phyloP scores from a whole-genome alignment of 2,797 vertebrate genomes.

The Gobionotothen gibberifrons region DNA sequence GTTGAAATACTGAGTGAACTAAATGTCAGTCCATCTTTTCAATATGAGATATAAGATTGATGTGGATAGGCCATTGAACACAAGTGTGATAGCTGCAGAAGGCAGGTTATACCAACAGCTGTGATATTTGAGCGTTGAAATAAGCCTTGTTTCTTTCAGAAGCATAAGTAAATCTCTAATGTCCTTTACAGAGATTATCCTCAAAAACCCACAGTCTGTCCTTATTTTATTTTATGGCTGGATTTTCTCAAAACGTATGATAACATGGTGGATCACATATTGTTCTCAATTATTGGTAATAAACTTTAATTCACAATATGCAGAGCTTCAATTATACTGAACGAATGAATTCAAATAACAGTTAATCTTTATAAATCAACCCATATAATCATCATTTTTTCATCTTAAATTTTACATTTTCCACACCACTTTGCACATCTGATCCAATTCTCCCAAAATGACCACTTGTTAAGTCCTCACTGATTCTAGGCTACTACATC shows the following conservation, averaged over 20 bases:
- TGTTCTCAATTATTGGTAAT: conserved; percentile 34
- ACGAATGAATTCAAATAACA: conserved; percentile 9
- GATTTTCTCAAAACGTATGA: conserved; percentile 48
- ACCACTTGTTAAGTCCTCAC: conserved; percentile 65
- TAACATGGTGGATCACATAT: conserved; percentile 39
- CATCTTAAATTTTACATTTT: conserved; percentile 53
- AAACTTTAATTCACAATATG: neutral
- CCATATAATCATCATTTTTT: conserved; percentile 15
- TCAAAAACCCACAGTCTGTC: conserved; percentile 62
- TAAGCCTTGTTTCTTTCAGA: conserved; percentile 62
- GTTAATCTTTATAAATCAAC: conserved; percentile 17
- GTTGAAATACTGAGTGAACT: conserved; percentile 76
- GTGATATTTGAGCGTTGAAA: conserved; percentile 80
- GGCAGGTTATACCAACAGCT: conserved; percentile 77
- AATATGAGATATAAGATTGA: conserved; percentile 75
- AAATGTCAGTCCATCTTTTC: conserved; percentile 79
- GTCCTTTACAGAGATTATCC: conserved; percentile 74
- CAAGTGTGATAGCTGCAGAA: conserved; percentile 65
- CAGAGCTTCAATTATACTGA: conserved; percentile 35
- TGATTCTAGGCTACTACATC: conserved; percentile 40
- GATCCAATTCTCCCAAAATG: conserved; percentile 47
- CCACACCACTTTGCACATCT: conserved; percentile 32
- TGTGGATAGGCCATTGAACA: conserved; percentile 62
- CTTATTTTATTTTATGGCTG: conserved; percentile 42
- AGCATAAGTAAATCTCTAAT: conserved; percentile 66